Conservation (phyloP, 2,888 invertebrate genomes). For the Troides oblongomaculatus region DNA sequence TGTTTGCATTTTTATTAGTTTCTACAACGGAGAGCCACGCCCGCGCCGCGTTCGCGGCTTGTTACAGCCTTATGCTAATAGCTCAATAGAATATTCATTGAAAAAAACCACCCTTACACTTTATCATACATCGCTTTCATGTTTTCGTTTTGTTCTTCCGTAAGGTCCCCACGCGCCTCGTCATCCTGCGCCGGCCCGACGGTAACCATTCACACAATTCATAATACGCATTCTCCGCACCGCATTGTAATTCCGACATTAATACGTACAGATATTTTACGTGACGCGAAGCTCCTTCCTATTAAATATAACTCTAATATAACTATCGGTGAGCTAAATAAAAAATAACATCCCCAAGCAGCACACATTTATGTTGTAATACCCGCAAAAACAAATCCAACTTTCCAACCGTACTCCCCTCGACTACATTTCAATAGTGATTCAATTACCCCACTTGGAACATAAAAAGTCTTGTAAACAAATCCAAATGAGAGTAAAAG, state of each 20-base stretch:
- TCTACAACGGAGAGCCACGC: conserved; percentile 44
- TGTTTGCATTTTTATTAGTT: conserved; percentile 63
- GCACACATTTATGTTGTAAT: no score
- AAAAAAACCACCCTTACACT: conserved; percentile 54
- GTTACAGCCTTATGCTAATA: conserved; percentile 66
- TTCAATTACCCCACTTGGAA: conserved; percentile 55
- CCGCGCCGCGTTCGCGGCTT: conserved; percentile 64
- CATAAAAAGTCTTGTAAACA: conserved; percentile 54
- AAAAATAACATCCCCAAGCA: no score
- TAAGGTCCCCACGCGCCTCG: conserved; percentile 18
- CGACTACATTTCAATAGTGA: conserved; percentile 50
- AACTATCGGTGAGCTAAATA: no score
- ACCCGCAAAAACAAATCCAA: conserved; percentile 26
- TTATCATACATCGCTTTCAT: conserved; percentile 45
- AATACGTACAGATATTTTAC: no score
- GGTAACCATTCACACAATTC: no score
- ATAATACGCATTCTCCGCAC: no score
- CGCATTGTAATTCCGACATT: no score
- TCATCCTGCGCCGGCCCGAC: background rate
- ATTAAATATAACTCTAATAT: no score
- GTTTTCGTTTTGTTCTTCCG: conserved; percentile 35
- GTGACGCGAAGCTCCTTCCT: no score
- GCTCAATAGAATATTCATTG: conserved; percentile 62
- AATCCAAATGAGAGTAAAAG: conserved; percentile 49
- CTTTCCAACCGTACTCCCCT: conserved; percentile 43